A percentile compares a stretch with the other conserved stretches of the same genome.
Evolutionary conservation across 2,113 vertebrate genomes (phyloP).

Genomic region (Platycercus adscitus): DNA sequence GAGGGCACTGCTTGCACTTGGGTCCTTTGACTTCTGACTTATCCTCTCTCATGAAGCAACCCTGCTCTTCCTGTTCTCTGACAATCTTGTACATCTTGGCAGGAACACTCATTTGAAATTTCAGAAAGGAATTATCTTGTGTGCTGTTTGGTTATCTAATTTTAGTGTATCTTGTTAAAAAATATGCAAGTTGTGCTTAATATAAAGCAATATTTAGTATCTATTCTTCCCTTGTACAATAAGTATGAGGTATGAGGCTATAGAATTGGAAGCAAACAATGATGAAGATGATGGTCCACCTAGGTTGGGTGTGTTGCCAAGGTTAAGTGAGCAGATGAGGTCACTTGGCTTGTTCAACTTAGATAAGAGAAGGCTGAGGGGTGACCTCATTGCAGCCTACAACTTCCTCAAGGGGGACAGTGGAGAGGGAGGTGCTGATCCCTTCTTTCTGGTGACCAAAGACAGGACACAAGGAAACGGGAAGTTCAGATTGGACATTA

Average conservation of each 20-base stretch:
- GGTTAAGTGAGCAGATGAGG: background rate
- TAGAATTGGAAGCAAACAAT: background rate
- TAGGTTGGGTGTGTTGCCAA: background rate
- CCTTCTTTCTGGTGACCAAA: background rate
- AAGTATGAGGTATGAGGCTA: background rate
- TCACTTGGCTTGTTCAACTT: background rate
- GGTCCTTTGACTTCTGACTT: background rate
- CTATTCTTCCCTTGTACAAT: background rate
- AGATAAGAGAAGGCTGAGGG: background rate
- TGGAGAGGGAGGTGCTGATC: accelerated
- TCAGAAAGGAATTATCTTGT: background rate
- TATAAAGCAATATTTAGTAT: background rate
- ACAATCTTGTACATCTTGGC: background rate
- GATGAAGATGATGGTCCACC: background rate
- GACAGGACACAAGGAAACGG: accelerated
- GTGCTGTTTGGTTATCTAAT: background rate
- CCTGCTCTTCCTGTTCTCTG: background rate
- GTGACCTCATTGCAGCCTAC: accelerated
- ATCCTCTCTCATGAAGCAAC: background rate
- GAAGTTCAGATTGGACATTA: background rate
- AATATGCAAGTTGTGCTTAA: background rate
- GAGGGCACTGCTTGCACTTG: background rate
- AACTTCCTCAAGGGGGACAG: background rate
- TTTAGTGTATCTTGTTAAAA: background rate
- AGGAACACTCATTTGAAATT: background rate